Conservation (phyloP, 37 sponge, comb jelly and placozoan species). For the Halisarca cf. caerulea region DNA sequence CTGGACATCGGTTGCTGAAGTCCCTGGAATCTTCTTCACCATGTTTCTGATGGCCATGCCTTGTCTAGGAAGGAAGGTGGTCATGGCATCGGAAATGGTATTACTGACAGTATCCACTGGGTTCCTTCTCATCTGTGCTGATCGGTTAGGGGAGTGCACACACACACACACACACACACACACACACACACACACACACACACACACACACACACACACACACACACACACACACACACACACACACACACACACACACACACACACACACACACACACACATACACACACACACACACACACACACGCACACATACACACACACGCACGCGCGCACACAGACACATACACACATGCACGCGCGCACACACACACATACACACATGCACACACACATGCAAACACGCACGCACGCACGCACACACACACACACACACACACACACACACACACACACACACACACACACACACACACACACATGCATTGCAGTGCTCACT, state of each 20-base stretch:
- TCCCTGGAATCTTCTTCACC: conserved; percentile 75
- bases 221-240: neutral
- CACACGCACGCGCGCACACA: conserved; percentile 8
- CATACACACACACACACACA: neutral
- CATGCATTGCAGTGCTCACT: neutral
- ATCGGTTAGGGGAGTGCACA: too few species aligned
- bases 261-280: conserved; percentile 12
- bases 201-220: conserved; percentile 26
- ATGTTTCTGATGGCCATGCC: conserved; percentile 51
- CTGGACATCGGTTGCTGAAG: conserved; percentile 77
- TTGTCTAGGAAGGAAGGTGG: conserved; percentile 75
- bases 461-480: conserved; percentile 28
- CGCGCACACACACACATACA: conserved; percentile 16
- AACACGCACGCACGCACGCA: conserved; percentile 4
- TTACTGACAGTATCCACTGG: conserved; percentile 48
- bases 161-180: too few species aligned
- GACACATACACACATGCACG: conserved; percentile 5
- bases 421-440: conserved; percentile 23
- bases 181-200: neutral
- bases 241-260: conserved; percentile 12
- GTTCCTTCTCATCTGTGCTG: conserved; percentile 69
- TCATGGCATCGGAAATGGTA: conserved; percentile 67
- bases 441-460: conserved; percentile 24
- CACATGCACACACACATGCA: conserved; percentile 15
- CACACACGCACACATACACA: conserved; percentile 4